These are phyloP conservation scores for Eidolon helvum DNA, from an alignment of 2,113 vertebrate species.

Conservation along the genomic window DNA sequence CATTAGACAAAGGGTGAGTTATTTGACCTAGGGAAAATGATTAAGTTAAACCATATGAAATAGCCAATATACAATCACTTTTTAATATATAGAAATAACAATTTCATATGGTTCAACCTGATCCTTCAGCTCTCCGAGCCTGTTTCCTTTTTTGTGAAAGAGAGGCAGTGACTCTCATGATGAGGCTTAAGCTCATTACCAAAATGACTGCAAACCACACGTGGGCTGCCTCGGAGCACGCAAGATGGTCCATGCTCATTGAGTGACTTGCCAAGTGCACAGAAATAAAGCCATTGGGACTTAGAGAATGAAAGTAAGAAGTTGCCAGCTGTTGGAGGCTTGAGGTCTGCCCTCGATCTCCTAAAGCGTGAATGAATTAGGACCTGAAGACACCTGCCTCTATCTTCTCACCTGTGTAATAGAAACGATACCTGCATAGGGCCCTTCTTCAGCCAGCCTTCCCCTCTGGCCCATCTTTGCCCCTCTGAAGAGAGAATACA, in stretches of 20 bases:
- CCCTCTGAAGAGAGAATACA: neutral
- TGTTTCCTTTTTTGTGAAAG: neutral
- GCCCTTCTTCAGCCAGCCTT: neutral
- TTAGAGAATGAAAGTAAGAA: neutral
- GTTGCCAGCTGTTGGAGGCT: neutral
- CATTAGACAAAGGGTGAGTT: neutral
- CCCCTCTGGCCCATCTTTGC: neutral
- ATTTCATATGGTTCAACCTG: neutral
- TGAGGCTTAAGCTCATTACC: neutral
- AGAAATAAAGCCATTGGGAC: neutral
- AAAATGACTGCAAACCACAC: neutral
- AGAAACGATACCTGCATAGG: neutral
- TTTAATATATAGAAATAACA: neutral
- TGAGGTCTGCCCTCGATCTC: neutral
- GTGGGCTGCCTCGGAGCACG: neutral
- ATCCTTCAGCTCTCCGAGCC: neutral
- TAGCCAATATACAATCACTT: neutral
- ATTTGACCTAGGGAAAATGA: neutral
- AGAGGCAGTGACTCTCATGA: neutral
- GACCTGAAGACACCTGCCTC: neutral
- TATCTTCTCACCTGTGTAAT: neutral
- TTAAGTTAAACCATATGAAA: neutral
- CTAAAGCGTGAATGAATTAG: neutral
- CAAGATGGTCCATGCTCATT: fast-evolving
- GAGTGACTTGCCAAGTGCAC: fast-evolving